Evolutionary conservation across 2,888 invertebrate genomes (phyloP).

Genomic region (Masnerella sp.): DNA sequence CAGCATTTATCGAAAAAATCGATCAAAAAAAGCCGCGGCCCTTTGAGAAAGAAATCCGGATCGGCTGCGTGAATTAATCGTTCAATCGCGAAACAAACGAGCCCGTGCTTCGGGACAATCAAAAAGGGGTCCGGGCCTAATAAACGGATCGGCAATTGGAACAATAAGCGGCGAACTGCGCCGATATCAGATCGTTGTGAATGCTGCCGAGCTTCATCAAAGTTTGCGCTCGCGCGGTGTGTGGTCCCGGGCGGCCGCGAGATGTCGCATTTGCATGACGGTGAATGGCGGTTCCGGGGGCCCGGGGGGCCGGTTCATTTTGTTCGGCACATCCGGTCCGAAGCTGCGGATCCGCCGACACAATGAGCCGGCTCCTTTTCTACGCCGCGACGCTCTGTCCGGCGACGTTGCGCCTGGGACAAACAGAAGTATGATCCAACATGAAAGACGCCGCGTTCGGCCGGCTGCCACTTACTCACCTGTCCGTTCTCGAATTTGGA

Average conservation of each 20-base stretch:
- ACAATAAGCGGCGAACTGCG: conserved; percentile 19
- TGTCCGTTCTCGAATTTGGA: conserved; percentile 71
- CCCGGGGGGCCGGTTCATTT: conserved; percentile 24
- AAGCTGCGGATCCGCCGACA: conserved; percentile 66
- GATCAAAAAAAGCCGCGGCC: too few relatives aligned
- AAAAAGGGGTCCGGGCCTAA: neutral
- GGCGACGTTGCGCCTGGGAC: conserved; percentile 65
- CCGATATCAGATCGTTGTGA: conserved; percentile 36
- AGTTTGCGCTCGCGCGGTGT: conserved; percentile 32
- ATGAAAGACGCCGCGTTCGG: conserved; percentile 71
- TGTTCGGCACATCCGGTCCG: conserved; percentile 51
- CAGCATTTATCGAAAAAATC: too few relatives aligned
- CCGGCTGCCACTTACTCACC: conserved; percentile 61
- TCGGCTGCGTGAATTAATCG: too few relatives aligned
- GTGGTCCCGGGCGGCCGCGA: conserved; percentile 36
- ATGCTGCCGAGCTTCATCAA: conserved; percentile 29
- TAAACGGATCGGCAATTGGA: conserved; percentile 15
- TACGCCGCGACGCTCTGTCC: conserved; percentile 60
- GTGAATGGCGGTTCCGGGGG: conserved; percentile 21
- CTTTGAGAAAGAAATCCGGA: too few relatives aligned
- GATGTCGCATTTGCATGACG: conserved; percentile 46
- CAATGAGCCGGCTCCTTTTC: conserved; percentile 69
- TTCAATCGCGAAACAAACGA: too few relatives aligned
- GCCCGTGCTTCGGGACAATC: neutral
- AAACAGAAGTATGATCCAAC: conserved; percentile 75